Conservation (phyloP, 1,140 invertebrate species). For the Aporrectodea caliginosa region DNA sequence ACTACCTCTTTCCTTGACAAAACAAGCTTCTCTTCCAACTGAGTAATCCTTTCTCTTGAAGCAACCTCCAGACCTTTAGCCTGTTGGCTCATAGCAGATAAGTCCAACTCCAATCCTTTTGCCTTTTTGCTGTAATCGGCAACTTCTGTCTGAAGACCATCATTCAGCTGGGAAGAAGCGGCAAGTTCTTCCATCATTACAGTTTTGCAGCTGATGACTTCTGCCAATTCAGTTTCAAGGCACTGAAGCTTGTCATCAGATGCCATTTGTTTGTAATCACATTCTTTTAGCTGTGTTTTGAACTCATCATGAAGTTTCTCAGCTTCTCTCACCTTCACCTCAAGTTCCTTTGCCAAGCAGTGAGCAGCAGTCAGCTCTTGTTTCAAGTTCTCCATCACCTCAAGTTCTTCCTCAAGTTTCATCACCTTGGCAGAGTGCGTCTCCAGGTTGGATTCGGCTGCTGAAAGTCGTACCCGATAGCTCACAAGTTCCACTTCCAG, state of each 20-base stretch:
- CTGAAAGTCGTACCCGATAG: neutral
- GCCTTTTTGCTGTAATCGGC: too few species aligned
- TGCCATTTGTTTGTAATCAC: too few species aligned
- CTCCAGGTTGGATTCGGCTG: neutral
- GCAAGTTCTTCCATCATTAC: too few species aligned
- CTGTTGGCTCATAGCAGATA: too few species aligned
- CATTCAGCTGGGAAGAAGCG: too few species aligned
- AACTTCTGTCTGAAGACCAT: too few species aligned
- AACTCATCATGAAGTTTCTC: too few species aligned
- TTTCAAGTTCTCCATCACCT: neutral
- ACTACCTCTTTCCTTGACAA: conserved; percentile 9
- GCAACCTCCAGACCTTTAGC: neutral
- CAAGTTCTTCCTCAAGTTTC: neutral
- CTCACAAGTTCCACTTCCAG: neutral
- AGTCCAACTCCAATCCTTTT: too few species aligned
- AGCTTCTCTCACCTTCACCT: neutral
- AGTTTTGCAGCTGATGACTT: too few species aligned
- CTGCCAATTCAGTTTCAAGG: too few species aligned
- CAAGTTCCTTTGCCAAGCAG: neutral
- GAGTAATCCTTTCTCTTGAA: neutral
- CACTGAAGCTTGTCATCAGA: too few species aligned
- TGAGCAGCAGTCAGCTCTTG: neutral
- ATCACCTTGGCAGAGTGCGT: neutral
- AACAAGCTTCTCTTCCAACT: conserved; percentile 19
- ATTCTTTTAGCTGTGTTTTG: too few species aligned